Evolutionary conservation across 2,888 invertebrate genomes (phyloP), one percentile per base, ranked within the genome.

Genomic region (Scaptomyza caliginosa): DNA sequence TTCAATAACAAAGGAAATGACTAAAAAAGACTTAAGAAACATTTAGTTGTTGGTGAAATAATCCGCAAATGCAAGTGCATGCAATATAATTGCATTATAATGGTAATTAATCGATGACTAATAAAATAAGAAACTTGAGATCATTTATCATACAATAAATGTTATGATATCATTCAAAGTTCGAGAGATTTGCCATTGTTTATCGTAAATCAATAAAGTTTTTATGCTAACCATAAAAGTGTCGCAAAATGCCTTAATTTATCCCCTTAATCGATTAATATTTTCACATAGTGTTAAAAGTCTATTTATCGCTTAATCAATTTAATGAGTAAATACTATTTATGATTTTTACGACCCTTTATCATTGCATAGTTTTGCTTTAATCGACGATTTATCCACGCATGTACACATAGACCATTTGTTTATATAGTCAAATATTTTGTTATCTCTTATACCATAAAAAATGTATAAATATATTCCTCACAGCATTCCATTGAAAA

Each of bases 231-330:
- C 38, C 63, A 80, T 84, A 65, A 84, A 77, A 84, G 21, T 70
- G 77, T 77, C 85, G 70, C 71, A 63, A 74, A 64, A 64, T 67
- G 45, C 45, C 65, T 60, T 67, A 74, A 58, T 74, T 72, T 74
- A 72, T 72, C 48, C 52, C 26, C 55, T 45, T 55, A 46, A 52
- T 52, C 59, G 49, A 55, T 70, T 56, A 59, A 67, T 78, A 66
- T 57, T 43, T 51, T 65, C 54, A 21, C 32, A 19, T 10, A 10
- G 11, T 32, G 21, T 13, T n/a, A n/a, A n/a, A n/a, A n/a, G 13
- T 10, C 38, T 28, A 78, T 85, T 82, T 82, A 85, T 79, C 45
- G 69, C 69, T 73, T 73, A 85, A 85, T 79, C 76, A 69, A 76
- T 65, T 64, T 63, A 74, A 72, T 68, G 72, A 45, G 45, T 24